These are phyloP conservation scores for Rotaria socialis DNA, from an alignment of 2,888 invertebrate genomes.

Conservation along the genomic window DNA sequence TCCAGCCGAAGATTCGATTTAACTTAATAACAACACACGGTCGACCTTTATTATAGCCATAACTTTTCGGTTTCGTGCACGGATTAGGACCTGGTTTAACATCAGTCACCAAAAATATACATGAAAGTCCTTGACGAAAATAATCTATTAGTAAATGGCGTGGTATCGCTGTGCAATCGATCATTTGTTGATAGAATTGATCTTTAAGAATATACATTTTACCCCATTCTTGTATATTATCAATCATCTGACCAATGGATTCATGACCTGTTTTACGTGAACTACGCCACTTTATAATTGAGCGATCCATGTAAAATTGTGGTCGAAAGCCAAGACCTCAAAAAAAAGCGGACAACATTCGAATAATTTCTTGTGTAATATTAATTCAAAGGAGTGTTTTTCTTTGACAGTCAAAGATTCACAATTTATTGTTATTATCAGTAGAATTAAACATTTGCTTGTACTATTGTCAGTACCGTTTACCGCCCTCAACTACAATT, in stretches of 20 bases:
- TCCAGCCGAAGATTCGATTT: constrained; percentile 41
- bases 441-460: no score
- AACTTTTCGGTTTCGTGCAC: constrained; percentile 36
- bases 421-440: no score
- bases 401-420: no score
- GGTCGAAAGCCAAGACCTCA: constrained; percentile 45
- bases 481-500: no score
- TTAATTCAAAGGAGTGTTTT: no score
- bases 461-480: no score
- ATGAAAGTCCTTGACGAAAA: constrained; percentile 6
- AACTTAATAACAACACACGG: constrained; percentile 45
- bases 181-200: background rate
- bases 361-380: no score
- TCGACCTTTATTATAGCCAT: constrained; percentile 39
- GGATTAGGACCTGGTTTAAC: constrained; percentile 20
- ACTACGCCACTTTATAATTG: background rate
- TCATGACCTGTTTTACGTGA: background rate
- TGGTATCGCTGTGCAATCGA: background rate
- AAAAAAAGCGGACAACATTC: background rate
- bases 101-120: background rate
- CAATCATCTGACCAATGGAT: background rate
- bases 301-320: constrained; percentile 23
- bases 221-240: background rate
- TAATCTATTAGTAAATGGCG: background rate
- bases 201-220: background rate